Percentiles rank a stretch among this genome's conserved stretches.
These are phyloP conservation scores for Piprites chloris DNA, from an alignment of 2,113 vertebrate genomes.

Conservation along the genomic window DNA sequence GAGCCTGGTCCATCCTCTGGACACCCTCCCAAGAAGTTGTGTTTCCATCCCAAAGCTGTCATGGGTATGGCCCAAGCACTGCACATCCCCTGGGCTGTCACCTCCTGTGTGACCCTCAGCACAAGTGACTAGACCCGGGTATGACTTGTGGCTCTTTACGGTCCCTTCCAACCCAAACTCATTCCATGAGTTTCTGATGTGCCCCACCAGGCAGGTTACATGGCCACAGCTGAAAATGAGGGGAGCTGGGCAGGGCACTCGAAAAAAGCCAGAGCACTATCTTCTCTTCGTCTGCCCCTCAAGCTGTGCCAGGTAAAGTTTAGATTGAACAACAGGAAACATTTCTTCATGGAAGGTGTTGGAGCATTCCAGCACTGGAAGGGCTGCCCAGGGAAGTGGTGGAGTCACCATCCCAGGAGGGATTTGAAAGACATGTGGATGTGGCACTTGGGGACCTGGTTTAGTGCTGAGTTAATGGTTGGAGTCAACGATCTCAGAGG, in stretches of 20 bases:
- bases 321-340: neutral
- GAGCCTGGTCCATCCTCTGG: neutral
- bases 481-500: neutral
- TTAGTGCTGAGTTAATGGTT: neutral
- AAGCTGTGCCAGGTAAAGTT: neutral
- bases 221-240: fast-evolving
- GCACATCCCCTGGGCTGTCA: neutral
- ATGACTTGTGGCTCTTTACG: neutral
- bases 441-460: neutral
- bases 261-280: fast-evolving
- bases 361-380: neutral
- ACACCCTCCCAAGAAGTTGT: neutral
- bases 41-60: neutral
- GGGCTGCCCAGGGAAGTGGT: neutral
- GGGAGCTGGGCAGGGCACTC: neutral
- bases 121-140: fast-evolving
- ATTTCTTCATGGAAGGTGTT: neutral
- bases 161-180: neutral
- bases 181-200: fast-evolving
- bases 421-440: neutral
- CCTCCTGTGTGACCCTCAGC: neutral
- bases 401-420: neutral
- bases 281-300: neutral
- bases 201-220: neutral
- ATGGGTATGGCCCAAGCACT: fast-evolving